These are phyloP conservation scores for Argynnis bischoffii DNA, from an alignment of 2,888 invertebrate species.

Conservation along the genomic window DNA sequence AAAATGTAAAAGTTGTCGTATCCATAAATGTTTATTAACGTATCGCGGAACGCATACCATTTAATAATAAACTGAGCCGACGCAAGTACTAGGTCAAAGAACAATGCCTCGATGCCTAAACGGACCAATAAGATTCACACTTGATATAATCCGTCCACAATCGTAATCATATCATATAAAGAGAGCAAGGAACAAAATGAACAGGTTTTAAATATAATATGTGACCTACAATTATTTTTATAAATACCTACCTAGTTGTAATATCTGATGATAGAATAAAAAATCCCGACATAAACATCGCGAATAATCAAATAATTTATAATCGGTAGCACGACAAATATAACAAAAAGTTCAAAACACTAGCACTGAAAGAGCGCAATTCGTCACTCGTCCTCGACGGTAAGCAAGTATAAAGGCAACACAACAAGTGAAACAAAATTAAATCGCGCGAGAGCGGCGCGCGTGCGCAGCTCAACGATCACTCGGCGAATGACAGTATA, in stretches of 20 bases:
- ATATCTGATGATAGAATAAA: slow-evolving; percentile 74
- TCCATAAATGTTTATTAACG: slow-evolving; percentile 40
- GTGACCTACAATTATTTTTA: slow-evolving; percentile 47
- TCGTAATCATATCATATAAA: slow-evolving; percentile 55
- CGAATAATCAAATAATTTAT: slow-evolving; percentile 54
- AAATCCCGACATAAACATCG: slow-evolving; percentile 77
- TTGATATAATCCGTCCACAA: slow-evolving; percentile 53
- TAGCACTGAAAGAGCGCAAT: slow-evolving; percentile 71
- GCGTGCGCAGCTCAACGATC: slow-evolving; percentile 74
- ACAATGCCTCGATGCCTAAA: slow-evolving; percentile 70
- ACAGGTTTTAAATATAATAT: slow-evolving; percentile 49
- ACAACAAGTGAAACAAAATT: slow-evolving; percentile 70
- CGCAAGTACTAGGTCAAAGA: slow-evolving; percentile 70
- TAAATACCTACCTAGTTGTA: slow-evolving; percentile 73
- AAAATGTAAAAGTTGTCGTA: slow-evolving; percentile 39
- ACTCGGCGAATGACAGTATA: slow-evolving; percentile 79
- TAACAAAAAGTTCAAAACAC: slow-evolving; percentile 76
- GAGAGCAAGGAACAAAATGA: slow-evolving; percentile 51
- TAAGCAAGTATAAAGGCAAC: slow-evolving; percentile 67
- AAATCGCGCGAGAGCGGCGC: slow-evolving; percentile 60
- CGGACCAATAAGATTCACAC: slow-evolving; percentile 71
- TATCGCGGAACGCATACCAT: slow-evolving; percentile 40
- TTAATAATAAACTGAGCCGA: slow-evolving; percentile 43
- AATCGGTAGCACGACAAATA: slow-evolving; percentile 59
- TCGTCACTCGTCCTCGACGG: slow-evolving; percentile 76